phyloP scores from a whole-genome alignment of 2,888 invertebrate genomes.

The Tipula vernalis region DNA sequence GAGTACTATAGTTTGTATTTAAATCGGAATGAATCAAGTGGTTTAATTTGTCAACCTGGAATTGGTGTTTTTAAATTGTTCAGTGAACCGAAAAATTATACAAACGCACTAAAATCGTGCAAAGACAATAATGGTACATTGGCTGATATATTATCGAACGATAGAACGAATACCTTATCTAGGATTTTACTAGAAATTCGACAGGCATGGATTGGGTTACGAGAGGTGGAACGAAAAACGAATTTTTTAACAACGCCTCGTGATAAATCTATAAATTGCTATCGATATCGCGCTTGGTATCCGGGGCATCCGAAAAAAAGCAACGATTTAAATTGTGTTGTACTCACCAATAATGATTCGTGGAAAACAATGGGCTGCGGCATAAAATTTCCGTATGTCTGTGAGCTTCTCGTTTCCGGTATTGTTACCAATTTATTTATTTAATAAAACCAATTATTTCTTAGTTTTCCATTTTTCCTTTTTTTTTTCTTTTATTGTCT shows the following conservation, averaged over 20 bases:
- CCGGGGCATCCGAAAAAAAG: slow-evolving; percentile 43
- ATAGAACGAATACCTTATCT: not conserved
- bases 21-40: slow-evolving; percentile 28
- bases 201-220: not conserved
- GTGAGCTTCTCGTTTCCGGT: not conserved
- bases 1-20: slow-evolving; percentile 53
- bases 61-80: slow-evolving; percentile 45
- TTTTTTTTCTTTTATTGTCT: not conserved
- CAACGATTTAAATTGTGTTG: not conserved
- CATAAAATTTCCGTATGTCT: not conserved
- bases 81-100: slow-evolving; percentile 41
- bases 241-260: slow-evolving; percentile 23
- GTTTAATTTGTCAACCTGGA: slow-evolving; percentile 42
- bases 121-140: not conserved
- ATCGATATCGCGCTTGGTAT: slow-evolving; percentile 52
- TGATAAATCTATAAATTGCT: slow-evolving; percentile 44
- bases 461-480: not conserved
- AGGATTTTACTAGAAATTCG: not conserved
- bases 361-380: not conserved
- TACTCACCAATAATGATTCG: not conserved
- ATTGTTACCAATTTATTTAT: not conserved
- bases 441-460: not conserved
- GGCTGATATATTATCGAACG: not conserved
- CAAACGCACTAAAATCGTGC: not conserved
- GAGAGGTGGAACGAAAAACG: not conserved